Percentiles rank a stretch among this genome's conserved stretches.
These are phyloP conservation scores for Craniophora ligustri DNA, from an alignment of 2,888 invertebrate species.

Conservation along the genomic window DNA sequence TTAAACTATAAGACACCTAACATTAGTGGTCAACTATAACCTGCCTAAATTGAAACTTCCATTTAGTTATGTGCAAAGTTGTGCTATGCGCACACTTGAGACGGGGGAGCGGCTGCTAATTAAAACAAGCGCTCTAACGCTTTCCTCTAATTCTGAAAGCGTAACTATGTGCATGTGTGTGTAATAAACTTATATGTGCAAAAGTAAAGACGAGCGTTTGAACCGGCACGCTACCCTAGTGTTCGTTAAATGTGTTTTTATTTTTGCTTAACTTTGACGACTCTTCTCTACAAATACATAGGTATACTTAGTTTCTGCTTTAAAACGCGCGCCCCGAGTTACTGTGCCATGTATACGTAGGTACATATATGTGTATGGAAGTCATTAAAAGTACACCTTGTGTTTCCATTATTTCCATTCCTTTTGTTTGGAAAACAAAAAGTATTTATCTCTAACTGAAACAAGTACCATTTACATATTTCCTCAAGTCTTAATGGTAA, in stretches of 20 bases:
- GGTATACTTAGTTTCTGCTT: conserved; percentile 15
- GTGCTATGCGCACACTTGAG: conserved; percentile 44
- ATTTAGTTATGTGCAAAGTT: conserved; percentile 39
- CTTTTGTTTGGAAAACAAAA: conserved; percentile 26
- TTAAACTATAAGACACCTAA: conserved; percentile 7
- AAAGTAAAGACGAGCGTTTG: conserved; percentile 45
- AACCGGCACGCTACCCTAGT: conserved; percentile 19
- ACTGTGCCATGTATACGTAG: conserved; percentile 1
- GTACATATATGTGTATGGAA: no score
- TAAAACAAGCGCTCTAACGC: conserved; percentile 54
- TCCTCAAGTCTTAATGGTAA: neutral
- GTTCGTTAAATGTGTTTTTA: conserved; percentile 45
- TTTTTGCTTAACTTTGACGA: conserved; percentile 45
- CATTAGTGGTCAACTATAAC: conserved; percentile 30
- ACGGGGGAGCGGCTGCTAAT: conserved; percentile 45
- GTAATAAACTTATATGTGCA: conserved; percentile 47
- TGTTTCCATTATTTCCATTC: conserved; percentile 28
- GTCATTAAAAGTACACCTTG: conserved; percentile 3
- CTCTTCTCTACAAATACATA: conserved; percentile 23
- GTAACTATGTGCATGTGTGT: conserved; percentile 25
- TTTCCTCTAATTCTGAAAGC: conserved; percentile 48
- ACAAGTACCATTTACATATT: conserved; percentile 4
- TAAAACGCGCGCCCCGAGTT: conserved; percentile 19
- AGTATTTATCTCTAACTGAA: conserved; percentile 12
- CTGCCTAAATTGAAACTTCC: conserved; percentile 38